Evolutionary conservation across 2,797 vertebrate genomes (phyloP), one percentile per base, ranked within the genome.

Genomic region (Numenius phaeopus): DNA sequence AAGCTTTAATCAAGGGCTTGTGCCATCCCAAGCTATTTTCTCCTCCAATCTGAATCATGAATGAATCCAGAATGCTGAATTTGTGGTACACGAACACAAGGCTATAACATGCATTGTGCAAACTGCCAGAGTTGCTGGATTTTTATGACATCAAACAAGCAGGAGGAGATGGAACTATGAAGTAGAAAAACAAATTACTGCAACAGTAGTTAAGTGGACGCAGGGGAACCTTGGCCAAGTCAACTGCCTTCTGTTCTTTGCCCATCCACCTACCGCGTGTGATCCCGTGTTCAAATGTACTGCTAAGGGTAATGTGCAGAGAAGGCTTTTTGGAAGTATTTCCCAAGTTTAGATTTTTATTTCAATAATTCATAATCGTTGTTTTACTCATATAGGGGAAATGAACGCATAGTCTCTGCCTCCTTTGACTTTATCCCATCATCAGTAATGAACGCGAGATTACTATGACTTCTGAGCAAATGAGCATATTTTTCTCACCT

Each of bases 51-150:
- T 79, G 96, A 97, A 92, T 97, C 96, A 93, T 32, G 75, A 97
- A 89, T 88, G 94, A 96, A 97, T 91, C 88, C 91, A 96, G 75
- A 93, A 90, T 92, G 94, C 94, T 93, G 82, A 85, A 95, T 98
- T 97, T 96, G 96, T 97, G 95, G 96, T 94, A 97, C 17, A 29
- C 19, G 89, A 97, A 97, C 95, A 96, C 88, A 95, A 95, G 95
- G 84, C 97, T 97, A 89, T 96, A 96, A 94, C 70, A 52, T 87
- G 64, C 87, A 96, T 96, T 97, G 94, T 97, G 86, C 71, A 90
- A 89, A 96, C 85, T 97, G 87, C 91, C 83, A 88, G 89, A 91
- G 90, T 92, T 83, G 83, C 91, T 94, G 69, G 77, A 72, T 92
- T 95, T 97, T 97, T 94, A 92, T 71, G 93, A 93, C 83, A 81